A percentile compares a stretch with the other conserved stretches of the same genome.
These are phyloP conservation scores for Dasyurus viverrinus DNA, from an alignment of 2,113 vertebrate species.

Conservation along the genomic window DNA sequence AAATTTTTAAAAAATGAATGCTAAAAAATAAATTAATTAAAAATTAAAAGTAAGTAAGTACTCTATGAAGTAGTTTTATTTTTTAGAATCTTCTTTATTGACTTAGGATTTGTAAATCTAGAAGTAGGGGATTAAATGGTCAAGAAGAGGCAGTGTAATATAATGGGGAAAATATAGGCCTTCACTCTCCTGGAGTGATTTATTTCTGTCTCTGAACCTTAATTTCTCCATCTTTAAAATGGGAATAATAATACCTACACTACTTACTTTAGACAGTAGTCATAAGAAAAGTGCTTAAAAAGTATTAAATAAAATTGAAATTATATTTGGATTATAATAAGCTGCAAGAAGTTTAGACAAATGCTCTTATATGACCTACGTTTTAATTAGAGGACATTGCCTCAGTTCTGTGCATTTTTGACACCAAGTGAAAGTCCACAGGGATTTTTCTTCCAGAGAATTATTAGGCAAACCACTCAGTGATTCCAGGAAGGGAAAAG, in stretches of 20 bases:
- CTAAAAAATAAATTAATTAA: background rate
- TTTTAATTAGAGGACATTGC: background rate
- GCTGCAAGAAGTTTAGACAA: background rate
- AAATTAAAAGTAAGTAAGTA: background rate
- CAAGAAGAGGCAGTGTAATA: conserved; percentile 4
- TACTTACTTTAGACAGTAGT: background rate
- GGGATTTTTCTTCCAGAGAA: background rate
- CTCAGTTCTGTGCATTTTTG: conserved; percentile 28
- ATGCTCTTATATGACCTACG: conserved; percentile 14
- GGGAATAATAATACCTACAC: background rate
- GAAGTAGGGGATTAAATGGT: background rate
- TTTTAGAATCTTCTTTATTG: conserved; percentile 29
- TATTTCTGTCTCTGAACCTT: background rate
- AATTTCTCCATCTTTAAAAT: background rate
- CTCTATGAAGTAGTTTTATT: background rate
- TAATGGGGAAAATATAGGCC: background rate
- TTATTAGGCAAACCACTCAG: background rate
- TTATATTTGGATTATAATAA: background rate
- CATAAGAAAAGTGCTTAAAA: background rate
- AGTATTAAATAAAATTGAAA: background rate
- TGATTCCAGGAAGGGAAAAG: conserved; percentile 1
- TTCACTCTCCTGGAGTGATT: background rate
- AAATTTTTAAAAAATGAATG: background rate
- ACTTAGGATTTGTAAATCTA: conserved; percentile 8
- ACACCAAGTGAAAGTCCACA: background rate